Percentiles rank a stretch among this genome's conserved stretches.
phyloP scores from a whole-genome alignment of 2,797 vertebrate species.

The Neosalanx taihuensis region DNA sequence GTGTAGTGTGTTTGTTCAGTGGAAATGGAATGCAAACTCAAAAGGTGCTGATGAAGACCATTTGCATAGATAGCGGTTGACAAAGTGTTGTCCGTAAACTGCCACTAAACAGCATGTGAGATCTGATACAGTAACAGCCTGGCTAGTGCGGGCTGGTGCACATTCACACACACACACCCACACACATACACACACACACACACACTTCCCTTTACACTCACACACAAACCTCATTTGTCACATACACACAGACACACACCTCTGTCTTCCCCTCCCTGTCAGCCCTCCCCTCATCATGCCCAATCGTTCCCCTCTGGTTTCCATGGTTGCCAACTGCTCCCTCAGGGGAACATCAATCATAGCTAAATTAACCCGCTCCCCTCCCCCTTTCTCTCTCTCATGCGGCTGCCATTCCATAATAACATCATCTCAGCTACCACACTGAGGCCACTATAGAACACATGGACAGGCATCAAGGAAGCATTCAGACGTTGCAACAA shows the following conservation, averaged over 20 bases:
- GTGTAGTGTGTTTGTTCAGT: not conserved
- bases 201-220: constrained; percentile 7
- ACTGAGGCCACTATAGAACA: not conserved
- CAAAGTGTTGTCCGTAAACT: constrained; percentile 56
- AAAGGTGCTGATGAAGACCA: constrained; percentile 48
- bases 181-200: constrained; percentile 34
- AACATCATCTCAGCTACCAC: constrained; percentile 1
- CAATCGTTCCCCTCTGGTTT: constrained; percentile 33
- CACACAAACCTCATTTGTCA: constrained; percentile 26
- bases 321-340: constrained; percentile 36
- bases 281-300: constrained; percentile 24
- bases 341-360: constrained; percentile 38
- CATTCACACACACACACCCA: constrained; percentile 1
- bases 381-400: constrained; percentile 14
- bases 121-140: constrained; percentile 41
- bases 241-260: constrained; percentile 18
- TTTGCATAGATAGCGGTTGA: constrained; percentile 65
- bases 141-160: not conserved
- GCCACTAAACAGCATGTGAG: constrained; percentile 54
- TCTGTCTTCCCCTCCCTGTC: constrained; percentile 32
- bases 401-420: constrained; percentile 17
- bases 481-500: not conserved
- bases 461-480: not conserved
- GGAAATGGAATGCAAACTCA: constrained; percentile 43
- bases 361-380: constrained; percentile 7